These are phyloP conservation scores for Urophycis tenuis DNA, from an alignment of 2,797 vertebrate genomes.

Conservation along the genomic window DNA sequence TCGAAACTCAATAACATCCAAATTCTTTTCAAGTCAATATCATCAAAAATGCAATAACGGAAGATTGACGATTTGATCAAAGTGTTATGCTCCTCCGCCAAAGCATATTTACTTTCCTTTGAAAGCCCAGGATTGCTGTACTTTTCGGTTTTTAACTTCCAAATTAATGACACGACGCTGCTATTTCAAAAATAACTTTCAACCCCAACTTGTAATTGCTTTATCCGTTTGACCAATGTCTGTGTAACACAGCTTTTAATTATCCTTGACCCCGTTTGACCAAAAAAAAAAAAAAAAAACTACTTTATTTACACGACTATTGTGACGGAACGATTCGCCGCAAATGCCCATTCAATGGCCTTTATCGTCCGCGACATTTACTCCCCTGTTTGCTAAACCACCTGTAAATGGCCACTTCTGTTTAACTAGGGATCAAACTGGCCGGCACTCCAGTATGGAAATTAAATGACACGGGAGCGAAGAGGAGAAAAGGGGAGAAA, in stretches of 20 bases:
- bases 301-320: not conserved
- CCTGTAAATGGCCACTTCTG: conserved; percentile 61
- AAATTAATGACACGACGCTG: not conserved
- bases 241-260: conserved; percentile 9
- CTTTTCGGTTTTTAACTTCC: not conserved
- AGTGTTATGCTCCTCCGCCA: not conserved
- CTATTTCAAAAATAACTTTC: not conserved
- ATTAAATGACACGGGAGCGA: conserved; percentile 53
- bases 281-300: not conserved
- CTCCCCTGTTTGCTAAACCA: conserved; percentile 41
- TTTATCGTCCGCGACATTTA: conserved; percentile 59
- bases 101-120: conserved; percentile 2
- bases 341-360: conserved; percentile 31
- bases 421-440: conserved; percentile 69
- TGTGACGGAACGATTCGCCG: conserved; percentile 23
- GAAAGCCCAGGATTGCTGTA: too few species aligned
- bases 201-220: not conserved
- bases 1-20: conserved; percentile 5
- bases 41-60: conserved; percentile 5
- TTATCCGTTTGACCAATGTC: not conserved
- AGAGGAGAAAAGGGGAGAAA: too few species aligned
- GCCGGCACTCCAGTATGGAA: conserved; percentile 61
- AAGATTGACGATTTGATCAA: conserved; percentile 6
- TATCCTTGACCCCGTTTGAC: not conserved
- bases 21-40: not conserved